Conservation (phyloP, 2,888 invertebrate species). For the Cabera pusaria region DNA sequence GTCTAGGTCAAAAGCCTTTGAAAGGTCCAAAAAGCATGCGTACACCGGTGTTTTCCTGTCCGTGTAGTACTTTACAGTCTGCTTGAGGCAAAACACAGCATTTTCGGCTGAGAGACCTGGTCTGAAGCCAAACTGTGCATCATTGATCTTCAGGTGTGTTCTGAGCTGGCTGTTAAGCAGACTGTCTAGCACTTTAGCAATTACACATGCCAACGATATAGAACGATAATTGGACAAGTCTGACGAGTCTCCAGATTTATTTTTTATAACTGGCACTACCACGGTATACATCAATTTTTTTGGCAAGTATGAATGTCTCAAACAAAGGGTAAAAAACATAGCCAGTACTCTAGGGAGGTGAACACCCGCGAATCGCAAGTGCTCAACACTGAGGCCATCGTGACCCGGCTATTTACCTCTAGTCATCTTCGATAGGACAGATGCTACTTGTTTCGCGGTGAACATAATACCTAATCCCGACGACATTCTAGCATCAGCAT, state of each 20-base stretch:
- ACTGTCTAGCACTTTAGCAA: neutral
- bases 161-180: no score
- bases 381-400: conserved; percentile 5
- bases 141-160: no score
- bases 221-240: neutral
- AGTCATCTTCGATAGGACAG: conserved; percentile 3
- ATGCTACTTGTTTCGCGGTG: neutral
- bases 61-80: no score
- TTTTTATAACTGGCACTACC: neutral
- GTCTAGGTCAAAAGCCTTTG: no score
- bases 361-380: conserved; percentile 1
- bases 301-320: conserved; percentile 4
- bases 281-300: neutral
- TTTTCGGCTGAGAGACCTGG: no score
- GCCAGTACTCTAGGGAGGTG: conserved; percentile 2
- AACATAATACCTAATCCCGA: conserved; percentile 1
- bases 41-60: no score
- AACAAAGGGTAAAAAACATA: conserved; percentile 1
- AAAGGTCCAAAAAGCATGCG: no score
- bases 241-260: neutral
- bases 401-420: conserved; percentile 8
- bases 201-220: neutral
- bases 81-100: no score
- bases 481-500: neutral
- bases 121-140: no score